A percentile compares a stretch with the other conserved stretches of the same genome.
Conservation (phyloP, 2,888 invertebrate genomes). For the Phasia obesa region DNA sequence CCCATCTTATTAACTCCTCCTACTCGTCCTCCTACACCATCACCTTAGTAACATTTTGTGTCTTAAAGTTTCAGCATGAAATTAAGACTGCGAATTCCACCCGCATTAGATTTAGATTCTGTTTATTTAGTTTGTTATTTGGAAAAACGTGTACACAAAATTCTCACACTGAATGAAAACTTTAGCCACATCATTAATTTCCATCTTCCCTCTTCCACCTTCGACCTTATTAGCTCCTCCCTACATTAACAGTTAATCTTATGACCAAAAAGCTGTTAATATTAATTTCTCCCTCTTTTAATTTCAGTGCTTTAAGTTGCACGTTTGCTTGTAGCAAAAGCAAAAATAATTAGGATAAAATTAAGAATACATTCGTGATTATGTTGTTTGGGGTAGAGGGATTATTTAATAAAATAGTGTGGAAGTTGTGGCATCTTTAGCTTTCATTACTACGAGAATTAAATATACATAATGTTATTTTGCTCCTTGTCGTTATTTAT, state of each 20-base stretch:
- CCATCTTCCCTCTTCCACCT: slow-evolving; percentile 71
- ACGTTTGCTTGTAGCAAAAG: not conserved
- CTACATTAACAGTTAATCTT: slow-evolving; percentile 72
- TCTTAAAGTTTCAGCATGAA: not conserved
- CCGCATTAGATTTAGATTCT: slow-evolving; percentile 40
- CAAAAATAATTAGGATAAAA: slow-evolving; percentile 5
- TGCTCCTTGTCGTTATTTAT: slow-evolving; percentile 36
- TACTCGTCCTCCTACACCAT: not conserved
- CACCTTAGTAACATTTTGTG: not conserved
- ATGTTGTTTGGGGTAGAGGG: slow-evolving; percentile 6
- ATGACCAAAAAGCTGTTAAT: slow-evolving; percentile 29
- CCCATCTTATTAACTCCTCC: not conserved
- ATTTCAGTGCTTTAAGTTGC: too few relatives aligned
- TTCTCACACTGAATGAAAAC: slow-evolving; percentile 14
- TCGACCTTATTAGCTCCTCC: slow-evolving; percentile 67
- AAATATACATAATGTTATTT: slow-evolving; percentile 20
- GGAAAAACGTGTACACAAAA: slow-evolving; percentile 33
- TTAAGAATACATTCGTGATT: slow-evolving; percentile 24
- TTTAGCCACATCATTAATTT: slow-evolving; percentile 69
- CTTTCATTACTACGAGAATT: not conserved
- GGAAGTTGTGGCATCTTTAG: slow-evolving; percentile 31
- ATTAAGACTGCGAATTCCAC: slow-evolving; percentile 15
- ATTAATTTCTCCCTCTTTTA: slow-evolving; percentile 8
- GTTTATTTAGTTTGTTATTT: slow-evolving; percentile 41
- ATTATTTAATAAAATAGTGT: not conserved